Percentiles rank a stretch among this genome's conserved stretches.
These are phyloP conservation scores for Sycophila texana DNA, from an alignment of 2,888 invertebrate species.

Conservation along the genomic window DNA sequence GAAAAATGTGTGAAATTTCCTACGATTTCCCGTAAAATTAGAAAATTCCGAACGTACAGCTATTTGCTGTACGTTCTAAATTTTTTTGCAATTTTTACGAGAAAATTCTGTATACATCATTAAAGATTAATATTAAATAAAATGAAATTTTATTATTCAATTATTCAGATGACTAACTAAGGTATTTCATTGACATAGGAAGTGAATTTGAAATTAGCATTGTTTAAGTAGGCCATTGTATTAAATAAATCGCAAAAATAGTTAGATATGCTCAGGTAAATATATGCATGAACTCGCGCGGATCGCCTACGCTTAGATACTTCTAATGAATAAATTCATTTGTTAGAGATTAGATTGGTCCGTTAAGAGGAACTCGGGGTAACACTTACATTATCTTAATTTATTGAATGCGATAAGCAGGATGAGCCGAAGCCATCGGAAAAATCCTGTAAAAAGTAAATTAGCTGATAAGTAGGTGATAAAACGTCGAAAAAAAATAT, in stretches of 20 bases:
- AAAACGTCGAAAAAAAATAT: neutral
- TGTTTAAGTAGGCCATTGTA: neutral
- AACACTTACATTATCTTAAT: neutral
- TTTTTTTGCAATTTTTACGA: neutral
- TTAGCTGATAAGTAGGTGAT: neutral
- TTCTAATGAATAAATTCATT: slow-evolving; percentile 37
- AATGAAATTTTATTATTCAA: neutral
- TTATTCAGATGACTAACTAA: neutral
- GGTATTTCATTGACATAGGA: neutral
- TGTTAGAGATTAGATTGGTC: slow-evolving; percentile 26
- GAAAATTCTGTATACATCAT: neutral
- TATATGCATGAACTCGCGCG: slow-evolving; percentile 20
- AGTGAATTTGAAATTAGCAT: neutral
- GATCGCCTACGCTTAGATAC: neutral
- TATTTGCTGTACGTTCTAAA: neutral
- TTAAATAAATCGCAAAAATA: slow-evolving; percentile 16
- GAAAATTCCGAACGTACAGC: too few relatives aligned
- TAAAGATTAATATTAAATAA: neutral
- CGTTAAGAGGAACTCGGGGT: neutral
- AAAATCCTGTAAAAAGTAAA: neutral
- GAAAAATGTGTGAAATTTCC: neutral
- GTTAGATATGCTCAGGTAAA: slow-evolving; percentile 26
- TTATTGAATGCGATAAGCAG: neutral
- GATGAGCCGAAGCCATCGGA: neutral
- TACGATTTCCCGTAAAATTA: neutral